These are phyloP conservation scores for Plebejus anna DNA, from an alignment of 2,888 invertebrate genomes.

Conservation along the genomic window DNA sequence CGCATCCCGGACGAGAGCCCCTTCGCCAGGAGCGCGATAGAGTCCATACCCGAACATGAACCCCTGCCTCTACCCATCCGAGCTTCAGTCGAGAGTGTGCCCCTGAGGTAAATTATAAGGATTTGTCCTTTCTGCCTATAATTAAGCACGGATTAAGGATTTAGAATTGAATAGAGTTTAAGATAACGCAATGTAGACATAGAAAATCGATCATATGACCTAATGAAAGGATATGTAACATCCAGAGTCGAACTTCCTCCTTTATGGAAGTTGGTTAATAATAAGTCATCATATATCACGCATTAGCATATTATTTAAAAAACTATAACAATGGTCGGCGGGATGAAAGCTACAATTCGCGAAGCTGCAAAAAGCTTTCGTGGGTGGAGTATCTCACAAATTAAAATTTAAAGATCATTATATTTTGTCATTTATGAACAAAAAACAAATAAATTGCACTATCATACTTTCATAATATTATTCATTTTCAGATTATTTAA, in stretches of 20 bases:
- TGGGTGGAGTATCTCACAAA: neutral
- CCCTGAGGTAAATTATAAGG: conserved; percentile 61
- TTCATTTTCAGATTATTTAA: neutral
- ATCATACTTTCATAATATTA: too few relatives aligned
- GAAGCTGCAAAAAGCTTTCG: neutral
- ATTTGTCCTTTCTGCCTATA: neutral
- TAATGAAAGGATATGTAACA: too few relatives aligned
- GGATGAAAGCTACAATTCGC: neutral
- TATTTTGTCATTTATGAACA: neutral
- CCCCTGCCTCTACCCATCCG: conserved; percentile 81
- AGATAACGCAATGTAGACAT: too few relatives aligned
- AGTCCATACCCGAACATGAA: conserved; percentile 65
- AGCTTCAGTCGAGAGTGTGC: conserved; percentile 87
- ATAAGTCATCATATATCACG: neutral
- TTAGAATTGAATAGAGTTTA: too few relatives aligned
- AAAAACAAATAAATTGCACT: neutral
- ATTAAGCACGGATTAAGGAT: too few relatives aligned
- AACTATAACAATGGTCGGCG: neutral
- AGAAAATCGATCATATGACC: neutral
- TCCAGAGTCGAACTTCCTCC: too few relatives aligned
- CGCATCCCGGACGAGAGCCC: conserved; percentile 48
- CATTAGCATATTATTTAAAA: neutral
- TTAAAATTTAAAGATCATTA: neutral
- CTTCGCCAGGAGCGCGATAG: conserved; percentile 62
- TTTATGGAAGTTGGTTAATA: neutral